phyloP scores from a whole-genome alignment of 2,888 invertebrate species.

The Osmoderma eremita region DNA sequence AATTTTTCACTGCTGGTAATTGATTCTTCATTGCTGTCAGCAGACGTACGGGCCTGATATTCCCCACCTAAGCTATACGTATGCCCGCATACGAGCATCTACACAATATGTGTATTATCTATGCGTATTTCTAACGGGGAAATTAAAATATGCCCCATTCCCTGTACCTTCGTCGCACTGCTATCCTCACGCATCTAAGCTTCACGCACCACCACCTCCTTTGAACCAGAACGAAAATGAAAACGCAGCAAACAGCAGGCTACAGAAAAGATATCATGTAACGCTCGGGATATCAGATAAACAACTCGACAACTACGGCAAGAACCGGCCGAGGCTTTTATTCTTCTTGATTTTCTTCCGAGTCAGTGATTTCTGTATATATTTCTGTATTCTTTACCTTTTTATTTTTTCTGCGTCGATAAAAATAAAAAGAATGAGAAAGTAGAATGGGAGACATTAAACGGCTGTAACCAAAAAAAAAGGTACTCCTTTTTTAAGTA shows the following conservation, averaged over 20 bases:
- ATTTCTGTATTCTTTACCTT: too few species aligned
- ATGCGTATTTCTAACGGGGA: neutral
- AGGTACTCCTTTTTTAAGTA: too few species aligned
- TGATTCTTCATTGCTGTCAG: too few species aligned
- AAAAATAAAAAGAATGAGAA: too few species aligned
- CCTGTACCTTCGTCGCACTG: too few species aligned
- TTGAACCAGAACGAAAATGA: slow-evolving; percentile 1
- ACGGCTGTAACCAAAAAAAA: too few species aligned
- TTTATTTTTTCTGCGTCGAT: neutral
- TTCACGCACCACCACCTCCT: slow-evolving; percentile 22
- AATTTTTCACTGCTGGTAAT: too few species aligned
- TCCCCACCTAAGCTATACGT: too few species aligned
- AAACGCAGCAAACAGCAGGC: neutral
- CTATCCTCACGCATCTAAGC: neutral
- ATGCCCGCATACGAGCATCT: neutral
- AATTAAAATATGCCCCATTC: too few species aligned
- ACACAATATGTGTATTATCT: neutral
- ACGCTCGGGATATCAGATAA: slow-evolving; percentile 32
- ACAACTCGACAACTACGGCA: slow-evolving; percentile 3
- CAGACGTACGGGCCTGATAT: too few species aligned
- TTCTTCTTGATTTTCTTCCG: slow-evolving; percentile 26
- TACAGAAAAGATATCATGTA: slow-evolving; percentile 21
- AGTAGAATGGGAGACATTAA: too few species aligned
- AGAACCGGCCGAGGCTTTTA: slow-evolving; percentile 7
- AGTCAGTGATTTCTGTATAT: slow-evolving; percentile 26